Evolutionary conservation across 2,888 invertebrate species (phyloP).

Genomic region (Deilephila porcellus): DNA sequence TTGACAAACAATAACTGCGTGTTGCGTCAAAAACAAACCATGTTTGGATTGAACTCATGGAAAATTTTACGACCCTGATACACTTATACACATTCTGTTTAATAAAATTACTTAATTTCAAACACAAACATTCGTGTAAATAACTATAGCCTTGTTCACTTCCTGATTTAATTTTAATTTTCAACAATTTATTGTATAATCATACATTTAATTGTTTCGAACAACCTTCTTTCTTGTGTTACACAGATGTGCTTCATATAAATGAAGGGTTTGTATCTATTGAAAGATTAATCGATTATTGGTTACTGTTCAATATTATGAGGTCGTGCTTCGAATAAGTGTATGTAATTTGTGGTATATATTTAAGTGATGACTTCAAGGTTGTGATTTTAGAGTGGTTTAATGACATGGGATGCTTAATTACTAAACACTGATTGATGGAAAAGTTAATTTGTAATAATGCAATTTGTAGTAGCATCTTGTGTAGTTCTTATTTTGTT

Average conservation of each 20-base stretch:
- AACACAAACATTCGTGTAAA: constrained; percentile 36
- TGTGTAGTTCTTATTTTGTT: no score
- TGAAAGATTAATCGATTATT: background rate
- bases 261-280: background rate
- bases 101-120: constrained; percentile 6
- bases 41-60: background rate
- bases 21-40: no score
- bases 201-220: constrained; percentile 1
- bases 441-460: no score
- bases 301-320: background rate
- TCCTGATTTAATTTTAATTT: constrained; percentile 31
- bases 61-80: background rate
- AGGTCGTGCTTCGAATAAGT: background rate
- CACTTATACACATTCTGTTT: background rate
- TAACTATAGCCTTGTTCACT: constrained; percentile 31
- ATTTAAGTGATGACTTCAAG: background rate
- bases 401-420: background rate
- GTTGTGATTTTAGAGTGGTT: background rate
- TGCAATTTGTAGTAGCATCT: no score
- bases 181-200: background rate
- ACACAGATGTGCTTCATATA: background rate
- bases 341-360: background rate
- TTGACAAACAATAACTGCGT: no score
- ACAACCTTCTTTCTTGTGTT: background rate
- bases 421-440: background rate